A percentile compares a stretch with the other conserved stretches of the same genome.
Conservation (phyloP, 2,888 invertebrate genomes). For the Megastigmus dorsalis region DNA sequence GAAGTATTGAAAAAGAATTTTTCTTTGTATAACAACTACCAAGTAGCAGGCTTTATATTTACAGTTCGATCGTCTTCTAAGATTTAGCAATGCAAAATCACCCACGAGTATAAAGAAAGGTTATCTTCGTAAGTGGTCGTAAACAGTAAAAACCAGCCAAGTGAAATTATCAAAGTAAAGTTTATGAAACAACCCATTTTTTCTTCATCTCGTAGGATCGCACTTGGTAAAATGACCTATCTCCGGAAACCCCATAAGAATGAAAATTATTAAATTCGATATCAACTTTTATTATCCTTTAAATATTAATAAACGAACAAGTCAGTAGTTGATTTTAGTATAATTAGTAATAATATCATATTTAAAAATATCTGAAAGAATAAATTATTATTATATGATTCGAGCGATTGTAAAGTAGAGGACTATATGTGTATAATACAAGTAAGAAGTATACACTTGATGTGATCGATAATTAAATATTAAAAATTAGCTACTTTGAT, state of each 20-base stretch:
- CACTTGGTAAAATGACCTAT: conserved; percentile 50
- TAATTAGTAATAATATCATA: not conserved
- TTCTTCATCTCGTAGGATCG: not conserved
- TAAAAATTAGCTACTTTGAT: conserved; percentile 7
- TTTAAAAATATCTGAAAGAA: not conserved
- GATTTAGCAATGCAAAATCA: not conserved
- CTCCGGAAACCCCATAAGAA: conserved; percentile 60
- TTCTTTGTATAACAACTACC: too few species aligned
- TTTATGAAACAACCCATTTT: conserved; percentile 1
- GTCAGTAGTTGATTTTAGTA: not conserved
- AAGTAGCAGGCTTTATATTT: not conserved
- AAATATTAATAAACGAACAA: not conserved
- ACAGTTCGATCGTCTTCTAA: not conserved
- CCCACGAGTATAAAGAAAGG: not conserved
- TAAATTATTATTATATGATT: not conserved
- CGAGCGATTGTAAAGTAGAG: not conserved
- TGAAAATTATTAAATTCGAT: conserved; percentile 17
- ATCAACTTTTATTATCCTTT: not conserved
- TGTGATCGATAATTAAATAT: not conserved
- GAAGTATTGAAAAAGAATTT: too few species aligned
- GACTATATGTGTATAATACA: not conserved
- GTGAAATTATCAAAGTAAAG: not conserved
- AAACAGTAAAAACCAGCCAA: not conserved
- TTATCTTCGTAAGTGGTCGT: not conserved
- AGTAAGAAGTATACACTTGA: not conserved